Evolutionary conservation across 2,888 invertebrate species (phyloP).

Genomic region (Andricus quercusramuli): DNA sequence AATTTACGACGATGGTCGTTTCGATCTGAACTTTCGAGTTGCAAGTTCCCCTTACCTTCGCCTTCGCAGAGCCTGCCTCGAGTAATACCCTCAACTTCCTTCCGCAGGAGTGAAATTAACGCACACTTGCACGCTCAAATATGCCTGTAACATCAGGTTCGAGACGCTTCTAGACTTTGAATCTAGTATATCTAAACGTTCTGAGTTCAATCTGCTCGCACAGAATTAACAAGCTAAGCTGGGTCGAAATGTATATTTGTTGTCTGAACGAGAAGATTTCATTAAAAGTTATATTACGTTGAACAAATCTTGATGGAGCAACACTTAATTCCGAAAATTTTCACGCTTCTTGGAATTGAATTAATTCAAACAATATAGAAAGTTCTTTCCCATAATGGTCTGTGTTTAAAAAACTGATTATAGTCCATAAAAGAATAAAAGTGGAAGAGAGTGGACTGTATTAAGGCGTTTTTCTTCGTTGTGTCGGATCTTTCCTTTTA

Average conservation of each 20-base stretch:
- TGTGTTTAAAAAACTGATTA: too few relatives aligned
- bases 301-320: neutral
- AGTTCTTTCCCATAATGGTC: too few relatives aligned
- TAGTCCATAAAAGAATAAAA: too few relatives aligned
- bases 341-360: too few relatives aligned
- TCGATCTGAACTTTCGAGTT: slow-evolving; percentile 17
- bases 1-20: slow-evolving; percentile 13
- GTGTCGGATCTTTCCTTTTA: too few relatives aligned
- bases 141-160: neutral
- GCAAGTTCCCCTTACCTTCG: slow-evolving; percentile 17
- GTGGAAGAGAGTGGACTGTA: too few relatives aligned
- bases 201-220: neutral
- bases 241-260: neutral
- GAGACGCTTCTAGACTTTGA: neutral
- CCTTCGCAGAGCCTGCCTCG: neutral
- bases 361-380: too few relatives aligned
- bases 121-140: slow-evolving; percentile 14
- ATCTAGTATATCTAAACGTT: neutral
- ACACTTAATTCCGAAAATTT: neutral
- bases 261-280: neutral
- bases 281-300: neutral
- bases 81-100: slow-evolving; percentile 10
- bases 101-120: slow-evolving; percentile 6
- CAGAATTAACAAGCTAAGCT: neutral
- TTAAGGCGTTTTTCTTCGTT: too few relatives aligned